phyloP scores from a whole-genome alignment of 2,113 vertebrate species.

The Shinisaurus crocodilurus region DNA sequence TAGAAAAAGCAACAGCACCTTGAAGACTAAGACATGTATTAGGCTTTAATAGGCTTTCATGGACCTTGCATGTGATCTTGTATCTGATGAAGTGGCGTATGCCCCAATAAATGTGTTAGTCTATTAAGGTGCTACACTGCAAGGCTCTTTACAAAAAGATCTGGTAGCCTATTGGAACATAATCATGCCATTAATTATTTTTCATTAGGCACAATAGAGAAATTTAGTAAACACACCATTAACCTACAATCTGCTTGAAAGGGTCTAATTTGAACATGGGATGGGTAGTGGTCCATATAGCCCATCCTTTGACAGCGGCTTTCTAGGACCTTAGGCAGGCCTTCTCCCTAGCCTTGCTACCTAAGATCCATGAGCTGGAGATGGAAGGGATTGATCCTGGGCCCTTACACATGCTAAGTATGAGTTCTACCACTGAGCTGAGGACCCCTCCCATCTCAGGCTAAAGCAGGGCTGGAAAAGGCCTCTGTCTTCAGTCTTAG shows the following conservation, averaged over 20 bases:
- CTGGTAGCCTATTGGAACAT: background rate
- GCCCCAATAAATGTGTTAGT: background rate
- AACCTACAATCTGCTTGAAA: background rate
- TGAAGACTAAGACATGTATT: background rate
- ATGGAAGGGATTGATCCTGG: background rate
- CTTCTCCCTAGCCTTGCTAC: background rate
- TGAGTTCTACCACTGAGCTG: background rate
- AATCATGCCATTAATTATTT: background rate
- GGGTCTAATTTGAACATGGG: background rate
- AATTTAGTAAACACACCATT: background rate
- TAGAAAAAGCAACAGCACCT: background rate
- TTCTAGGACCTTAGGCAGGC: background rate
- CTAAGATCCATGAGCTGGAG: background rate
- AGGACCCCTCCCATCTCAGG: background rate
- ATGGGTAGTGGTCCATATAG: too few species aligned
- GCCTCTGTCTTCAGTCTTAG: background rate
- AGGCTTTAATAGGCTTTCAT: background rate
- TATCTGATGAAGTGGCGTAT: background rate
- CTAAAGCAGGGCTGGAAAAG: background rate
- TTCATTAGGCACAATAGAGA: background rate
- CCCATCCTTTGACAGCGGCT: background rate
- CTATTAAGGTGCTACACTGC: background rate
- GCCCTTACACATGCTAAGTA: background rate
- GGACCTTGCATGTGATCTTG: background rate
- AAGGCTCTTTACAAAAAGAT: background rate